These are phyloP conservation scores for Cosmopolites sordidus DNA, from an alignment of 2,888 invertebrate species.

Conservation along the genomic window DNA sequence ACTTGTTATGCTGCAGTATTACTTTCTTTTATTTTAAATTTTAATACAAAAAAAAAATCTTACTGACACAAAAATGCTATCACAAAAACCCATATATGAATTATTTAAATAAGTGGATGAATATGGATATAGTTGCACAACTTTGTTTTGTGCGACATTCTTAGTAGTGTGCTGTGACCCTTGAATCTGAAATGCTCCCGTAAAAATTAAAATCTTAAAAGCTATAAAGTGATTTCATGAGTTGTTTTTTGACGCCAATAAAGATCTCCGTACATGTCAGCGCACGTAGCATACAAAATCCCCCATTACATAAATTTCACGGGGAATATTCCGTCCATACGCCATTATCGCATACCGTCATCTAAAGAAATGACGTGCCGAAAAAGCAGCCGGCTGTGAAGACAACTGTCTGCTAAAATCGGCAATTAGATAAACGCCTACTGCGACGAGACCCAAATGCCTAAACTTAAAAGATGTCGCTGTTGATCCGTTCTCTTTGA, in stretches of 20 bases:
- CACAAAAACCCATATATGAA: too few relatives aligned
- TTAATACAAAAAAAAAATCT: too few relatives aligned
- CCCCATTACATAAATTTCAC: conserved; percentile 23
- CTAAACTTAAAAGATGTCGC: conserved; percentile 24
- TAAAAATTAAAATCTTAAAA: too few relatives aligned
- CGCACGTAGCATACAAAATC: conserved; percentile 20
- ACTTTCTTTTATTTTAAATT: too few relatives aligned
- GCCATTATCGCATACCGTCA: conserved; percentile 14
- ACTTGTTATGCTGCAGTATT: too few relatives aligned
- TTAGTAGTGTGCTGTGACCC: too few relatives aligned
- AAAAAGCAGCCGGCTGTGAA: conserved; percentile 30
- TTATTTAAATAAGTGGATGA: too few relatives aligned
- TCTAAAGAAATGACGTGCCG: conserved; percentile 21
- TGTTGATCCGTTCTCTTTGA: conserved; percentile 20
- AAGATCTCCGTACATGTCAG: conserved; percentile 17
- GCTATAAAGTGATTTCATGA: too few relatives aligned
- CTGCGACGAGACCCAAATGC: conserved; percentile 26
- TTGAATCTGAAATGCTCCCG: too few relatives aligned
- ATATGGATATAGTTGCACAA: too few relatives aligned
- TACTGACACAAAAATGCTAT: too few relatives aligned
- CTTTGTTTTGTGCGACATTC: too few relatives aligned
- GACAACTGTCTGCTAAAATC: conserved; percentile 23
- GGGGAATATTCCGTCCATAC: conserved; percentile 13
- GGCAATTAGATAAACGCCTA: conserved; percentile 30
- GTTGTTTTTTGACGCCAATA: conserved; percentile 13